phyloP scores from a whole-genome alignment of 2,797 vertebrate species.

The Pachyuromys duprasi region DNA sequence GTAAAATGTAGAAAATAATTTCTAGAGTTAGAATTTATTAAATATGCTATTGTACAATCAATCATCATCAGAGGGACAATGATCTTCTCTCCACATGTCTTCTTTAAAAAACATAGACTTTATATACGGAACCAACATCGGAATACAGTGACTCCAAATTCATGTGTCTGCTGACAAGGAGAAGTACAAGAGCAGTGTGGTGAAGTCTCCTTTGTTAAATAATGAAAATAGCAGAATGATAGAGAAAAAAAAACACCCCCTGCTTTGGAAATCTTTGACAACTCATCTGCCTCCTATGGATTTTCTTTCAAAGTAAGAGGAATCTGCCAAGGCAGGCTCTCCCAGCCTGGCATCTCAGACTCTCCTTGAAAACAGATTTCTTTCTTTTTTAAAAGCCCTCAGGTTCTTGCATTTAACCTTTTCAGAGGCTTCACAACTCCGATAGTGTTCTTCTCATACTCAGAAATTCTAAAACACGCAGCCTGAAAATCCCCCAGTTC shows the following conservation, averaged over 20 bases:
- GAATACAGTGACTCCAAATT: slow-evolving; percentile 24
- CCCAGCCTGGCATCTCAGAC: background rate
- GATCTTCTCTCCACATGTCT: background rate
- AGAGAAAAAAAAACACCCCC: slow-evolving; percentile 63
- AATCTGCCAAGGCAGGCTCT: slow-evolving; percentile 47
- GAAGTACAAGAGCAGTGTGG: background rate
- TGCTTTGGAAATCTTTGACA: slow-evolving; percentile 66
- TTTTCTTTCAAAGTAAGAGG: slow-evolving; percentile 75
- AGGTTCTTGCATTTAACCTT: slow-evolving; percentile 70
- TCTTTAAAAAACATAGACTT: background rate
- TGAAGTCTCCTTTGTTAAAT: slow-evolving; percentile 63
- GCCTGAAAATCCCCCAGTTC: background rate
- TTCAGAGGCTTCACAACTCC: background rate
- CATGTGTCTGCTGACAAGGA: background rate
- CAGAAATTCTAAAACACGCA: background rate
- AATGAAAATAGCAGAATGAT: slow-evolving; percentile 65
- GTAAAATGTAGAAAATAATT: background rate
- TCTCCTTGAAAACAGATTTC: slow-evolving; percentile 65
- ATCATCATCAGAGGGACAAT: background rate
- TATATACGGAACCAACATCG: background rate
- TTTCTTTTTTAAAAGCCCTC: slow-evolving; percentile 11
- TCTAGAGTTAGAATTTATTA: background rate
- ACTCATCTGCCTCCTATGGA: slow-evolving; percentile 48
- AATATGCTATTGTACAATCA: background rate
- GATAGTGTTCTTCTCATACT: slow-evolving; percentile 16